phyloP scores from a whole-genome alignment of 2,113 vertebrate species.

The Crotophaga sulcirostris region DNA sequence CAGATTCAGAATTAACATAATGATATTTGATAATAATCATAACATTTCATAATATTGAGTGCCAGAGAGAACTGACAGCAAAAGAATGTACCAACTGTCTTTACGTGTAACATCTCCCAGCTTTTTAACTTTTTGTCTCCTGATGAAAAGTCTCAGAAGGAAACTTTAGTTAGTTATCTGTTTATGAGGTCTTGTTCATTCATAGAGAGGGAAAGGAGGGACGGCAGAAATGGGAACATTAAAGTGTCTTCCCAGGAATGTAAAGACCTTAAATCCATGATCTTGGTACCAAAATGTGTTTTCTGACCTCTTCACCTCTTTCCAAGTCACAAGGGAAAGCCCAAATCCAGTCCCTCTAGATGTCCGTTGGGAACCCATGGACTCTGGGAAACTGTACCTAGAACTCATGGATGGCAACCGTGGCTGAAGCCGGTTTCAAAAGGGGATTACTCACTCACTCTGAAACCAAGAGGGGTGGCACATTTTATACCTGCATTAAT shows the following conservation, averaged over 20 bases:
- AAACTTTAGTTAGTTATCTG: neutral
- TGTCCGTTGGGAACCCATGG: neutral
- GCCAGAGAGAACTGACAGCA: conserved; percentile 44
- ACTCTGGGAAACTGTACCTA: neutral
- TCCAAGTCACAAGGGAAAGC: neutral
- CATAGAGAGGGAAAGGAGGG: neutral
- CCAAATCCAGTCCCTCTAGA: neutral
- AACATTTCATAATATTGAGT: conserved; percentile 72
- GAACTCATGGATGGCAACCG: neutral
- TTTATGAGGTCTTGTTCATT: neutral
- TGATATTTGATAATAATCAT: conserved; percentile 69
- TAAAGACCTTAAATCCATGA: neutral
- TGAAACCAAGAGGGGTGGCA: neutral
- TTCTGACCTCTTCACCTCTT: neutral
- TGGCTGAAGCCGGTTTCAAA: neutral
- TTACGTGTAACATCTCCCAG: conserved; percentile 21
- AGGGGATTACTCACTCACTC: neutral
- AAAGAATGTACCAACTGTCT: conserved; percentile 50
- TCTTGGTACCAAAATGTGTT: neutral
- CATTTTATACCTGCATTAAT: neutral
- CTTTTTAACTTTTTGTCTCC: conserved; percentile 36
- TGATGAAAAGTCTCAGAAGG: neutral
- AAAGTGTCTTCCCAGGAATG: neutral
- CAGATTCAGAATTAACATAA: conserved; percentile 69
- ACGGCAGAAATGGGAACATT: neutral